A percentile compares a stretch with the other conserved stretches of the same genome.
Conservation (phyloP, 2,888 invertebrate species). For the Oconnorella tubifera region DNA sequence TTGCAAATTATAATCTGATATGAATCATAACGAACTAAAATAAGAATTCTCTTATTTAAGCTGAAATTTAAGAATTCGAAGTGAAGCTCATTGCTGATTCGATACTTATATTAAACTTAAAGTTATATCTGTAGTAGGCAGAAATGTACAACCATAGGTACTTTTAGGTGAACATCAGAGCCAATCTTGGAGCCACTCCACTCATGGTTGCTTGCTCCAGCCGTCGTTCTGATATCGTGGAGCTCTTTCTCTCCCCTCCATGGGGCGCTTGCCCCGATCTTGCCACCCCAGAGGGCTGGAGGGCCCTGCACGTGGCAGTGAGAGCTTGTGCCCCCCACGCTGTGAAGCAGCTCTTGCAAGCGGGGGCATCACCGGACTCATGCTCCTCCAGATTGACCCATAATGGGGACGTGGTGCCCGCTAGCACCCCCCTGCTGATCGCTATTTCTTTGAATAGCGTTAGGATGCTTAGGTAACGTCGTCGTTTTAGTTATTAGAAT, state of each 20-base stretch:
- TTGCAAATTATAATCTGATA: too few species aligned
- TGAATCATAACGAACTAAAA: too few species aligned
- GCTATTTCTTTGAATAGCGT: conserved; percentile 33
- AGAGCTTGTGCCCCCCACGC: conserved; percentile 31
- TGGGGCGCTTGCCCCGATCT: conserved; percentile 29
- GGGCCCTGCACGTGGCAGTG: conserved; percentile 38
- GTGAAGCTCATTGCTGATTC: too few species aligned
- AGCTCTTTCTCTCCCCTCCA: conserved; percentile 18
- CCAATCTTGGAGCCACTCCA: conserved; percentile 37
- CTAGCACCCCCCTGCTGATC: conserved; percentile 37
- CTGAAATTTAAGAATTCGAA: too few species aligned
- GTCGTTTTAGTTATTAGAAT: neutral
- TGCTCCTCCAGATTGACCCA: conserved; percentile 31
- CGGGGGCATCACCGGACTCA: conserved; percentile 30
- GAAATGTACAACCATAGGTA: too few species aligned
- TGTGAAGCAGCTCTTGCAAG: conserved; percentile 25
- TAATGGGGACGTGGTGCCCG: conserved; percentile 36
- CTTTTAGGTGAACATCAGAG: conserved; percentile 23
- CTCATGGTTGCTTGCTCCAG: conserved; percentile 39
- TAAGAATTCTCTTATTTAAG: too few species aligned
- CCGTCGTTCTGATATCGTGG: conserved; percentile 25
- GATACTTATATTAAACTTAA: too few species aligned
- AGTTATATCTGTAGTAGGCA: too few species aligned
- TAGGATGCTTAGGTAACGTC: conserved; percentile 20
- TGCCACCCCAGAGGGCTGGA: conserved; percentile 38